Evolutionary conservation across 2,113 vertebrate genomes (phyloP), one percentile per base, ranked within the genome.

Genomic region (Odocoileus hemionus): DNA sequence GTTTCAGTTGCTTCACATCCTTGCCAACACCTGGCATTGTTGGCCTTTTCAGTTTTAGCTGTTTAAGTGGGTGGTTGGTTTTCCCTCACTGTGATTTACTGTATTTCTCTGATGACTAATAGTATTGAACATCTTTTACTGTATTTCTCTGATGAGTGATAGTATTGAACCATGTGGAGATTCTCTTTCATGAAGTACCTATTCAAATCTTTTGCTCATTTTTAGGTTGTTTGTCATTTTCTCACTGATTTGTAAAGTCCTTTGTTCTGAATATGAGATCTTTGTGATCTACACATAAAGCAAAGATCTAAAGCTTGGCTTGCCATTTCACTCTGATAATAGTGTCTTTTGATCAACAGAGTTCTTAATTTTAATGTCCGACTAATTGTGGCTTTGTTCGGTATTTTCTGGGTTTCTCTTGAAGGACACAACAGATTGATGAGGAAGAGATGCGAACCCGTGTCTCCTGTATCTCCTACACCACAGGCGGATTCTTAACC

Each of bases 201-300:
- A 17, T 79, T 91, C 14, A 60, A 43, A n/a, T 11, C 55, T 93
- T 89, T 36, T 50, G 23, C n/a, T 96, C 26, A 86, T 88, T 91
- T 93, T 91, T 61, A 82, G 95, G 45, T 50, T n/a, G 23, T 61
- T 74, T 28, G 5, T 28, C 16, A 64, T 47, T 58, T 86, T 91
- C 83, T 89, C 58, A 85, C 5, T 52, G 60, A 43, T 61, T 47
- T 52, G 33, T 54, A 54, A 61, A 60, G 21, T 21, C 78, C 36
- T 85, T 86, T 61, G 70, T 30, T 54, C 47, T 28, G 78, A 92
- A 67, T 58, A 19, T n/a, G 61, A 93, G 36, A n/a, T 30, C 7
- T 60, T 43, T 79, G 36, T 52, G 54, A 30, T 5, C 45, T 28
- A 8, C 4, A 36, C 4, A 0, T 14, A 17, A 43, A 3, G 28